phyloP scores from a whole-genome alignment of 1,140 invertebrate genomes.

The Hyles vespertilio region DNA sequence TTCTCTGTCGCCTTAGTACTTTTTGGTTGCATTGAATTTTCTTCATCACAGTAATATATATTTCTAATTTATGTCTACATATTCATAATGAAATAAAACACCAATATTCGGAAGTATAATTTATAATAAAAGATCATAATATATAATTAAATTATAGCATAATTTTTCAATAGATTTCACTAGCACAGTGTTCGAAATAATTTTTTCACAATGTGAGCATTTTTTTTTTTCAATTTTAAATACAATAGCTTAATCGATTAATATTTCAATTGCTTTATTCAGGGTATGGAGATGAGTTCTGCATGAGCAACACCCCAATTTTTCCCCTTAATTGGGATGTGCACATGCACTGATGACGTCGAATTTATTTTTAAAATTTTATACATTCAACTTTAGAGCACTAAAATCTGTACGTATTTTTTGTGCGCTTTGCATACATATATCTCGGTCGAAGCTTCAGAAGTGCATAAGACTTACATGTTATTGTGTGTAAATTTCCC shows the following conservation, averaged over 20 bases:
- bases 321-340: conserved; percentile 67
- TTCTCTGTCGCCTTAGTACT: no score
- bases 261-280: conserved; percentile 34
- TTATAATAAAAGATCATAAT: conserved; percentile 65
- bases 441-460: conserved; percentile 59
- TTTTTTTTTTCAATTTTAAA: conserved; percentile 44
- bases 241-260: conserved; percentile 50
- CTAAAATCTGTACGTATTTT: conserved; percentile 9
- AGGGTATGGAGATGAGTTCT: conserved; percentile 33
- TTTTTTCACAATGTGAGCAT: conserved; percentile 67
- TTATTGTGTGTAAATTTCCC: conserved; percentile 69
- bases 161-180: conserved; percentile 54
- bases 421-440: conserved; percentile 54
- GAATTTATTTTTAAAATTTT: conserved; percentile 1
- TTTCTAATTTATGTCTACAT: no score
- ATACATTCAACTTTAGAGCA: not conserved
- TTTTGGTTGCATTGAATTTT: no score
- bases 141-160: conserved; percentile 72
- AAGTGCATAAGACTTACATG: conserved; percentile 55
- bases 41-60: no score
- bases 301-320: conserved; percentile 52
- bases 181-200: conserved; percentile 71
- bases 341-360: conserved; percentile 13
- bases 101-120: conserved; percentile 61
- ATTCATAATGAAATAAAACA: conserved; percentile 37